These are phyloP conservation scores for Blera fallax DNA, from an alignment of 2,888 invertebrate species.

Conservation along the genomic window DNA sequence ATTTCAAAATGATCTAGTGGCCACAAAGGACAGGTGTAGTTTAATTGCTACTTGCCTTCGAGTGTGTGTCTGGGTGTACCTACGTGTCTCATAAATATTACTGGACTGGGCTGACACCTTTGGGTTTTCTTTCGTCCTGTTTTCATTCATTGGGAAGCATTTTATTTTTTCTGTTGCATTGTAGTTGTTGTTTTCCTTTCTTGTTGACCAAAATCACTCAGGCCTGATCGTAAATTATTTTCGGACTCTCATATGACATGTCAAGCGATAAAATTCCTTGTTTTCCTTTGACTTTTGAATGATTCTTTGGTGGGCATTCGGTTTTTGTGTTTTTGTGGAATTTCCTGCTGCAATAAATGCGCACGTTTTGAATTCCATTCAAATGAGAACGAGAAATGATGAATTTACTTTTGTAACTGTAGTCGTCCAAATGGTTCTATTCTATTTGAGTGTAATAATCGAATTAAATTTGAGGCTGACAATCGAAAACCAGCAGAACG, in stretches of 20 bases:
- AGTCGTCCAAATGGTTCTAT: conserved; percentile 27
- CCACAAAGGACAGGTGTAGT: conserved; percentile 66
- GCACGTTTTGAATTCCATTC: conserved; percentile 61
- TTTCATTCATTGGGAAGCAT: conserved; percentile 47
- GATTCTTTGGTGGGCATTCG: background rate
- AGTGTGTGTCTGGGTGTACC: background rate
- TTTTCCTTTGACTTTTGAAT: conserved; percentile 47
- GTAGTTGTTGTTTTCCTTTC: background rate
- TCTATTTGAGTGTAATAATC: conserved; percentile 53
- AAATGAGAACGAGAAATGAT: conserved; percentile 18
- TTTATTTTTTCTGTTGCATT: background rate
- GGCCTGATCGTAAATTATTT: conserved; percentile 64
- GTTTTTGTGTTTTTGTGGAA: background rate
- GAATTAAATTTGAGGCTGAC: conserved; percentile 63
- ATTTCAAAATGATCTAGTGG: conserved; percentile 60
- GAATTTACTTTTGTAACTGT: conserved; percentile 16
- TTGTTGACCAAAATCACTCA: conserved; percentile 64
- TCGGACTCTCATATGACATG: conserved; percentile 61
- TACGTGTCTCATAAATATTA: conserved; percentile 51
- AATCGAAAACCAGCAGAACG: conserved; percentile 45
- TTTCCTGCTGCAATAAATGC: conserved; percentile 39
- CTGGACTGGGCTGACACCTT: conserved; percentile 40
- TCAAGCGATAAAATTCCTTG: conserved; percentile 55
- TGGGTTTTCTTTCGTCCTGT: conserved; percentile 22
- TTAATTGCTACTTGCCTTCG: conserved; percentile 66